These are phyloP conservation scores for Augochlorella aurata DNA, from an alignment of 2,888 invertebrate genomes.

Conservation along the genomic window DNA sequence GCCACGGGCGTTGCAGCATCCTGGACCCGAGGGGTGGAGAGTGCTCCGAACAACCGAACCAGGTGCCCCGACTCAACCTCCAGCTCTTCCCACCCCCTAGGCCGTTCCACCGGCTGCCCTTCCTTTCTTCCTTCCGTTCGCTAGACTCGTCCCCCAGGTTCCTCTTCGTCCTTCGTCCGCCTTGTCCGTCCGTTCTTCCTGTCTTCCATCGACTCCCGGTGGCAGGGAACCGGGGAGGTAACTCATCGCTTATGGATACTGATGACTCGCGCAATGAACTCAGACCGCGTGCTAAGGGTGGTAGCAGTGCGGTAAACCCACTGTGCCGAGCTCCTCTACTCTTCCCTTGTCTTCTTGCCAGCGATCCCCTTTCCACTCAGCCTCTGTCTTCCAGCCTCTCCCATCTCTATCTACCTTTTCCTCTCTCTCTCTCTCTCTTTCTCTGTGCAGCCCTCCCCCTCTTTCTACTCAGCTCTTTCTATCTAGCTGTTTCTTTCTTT, in stretches of 20 bases:
- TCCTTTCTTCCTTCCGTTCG: slow-evolving; percentile 32
- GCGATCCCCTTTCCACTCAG: slow-evolving; percentile 35
- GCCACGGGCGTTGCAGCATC: slow-evolving; percentile 54
- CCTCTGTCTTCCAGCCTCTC: background rate
- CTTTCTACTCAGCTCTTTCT: too few species aligned
- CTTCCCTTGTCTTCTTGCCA: slow-evolving; percentile 58
- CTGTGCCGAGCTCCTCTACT: slow-evolving; percentile 50
- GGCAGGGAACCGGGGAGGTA: slow-evolving; percentile 68
- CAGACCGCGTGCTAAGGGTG: slow-evolving; percentile 74
- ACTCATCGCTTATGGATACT: slow-evolving; percentile 91
- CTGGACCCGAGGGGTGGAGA: slow-evolving; percentile 51
- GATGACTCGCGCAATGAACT: slow-evolving; percentile 88
- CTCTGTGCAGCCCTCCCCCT: background rate
- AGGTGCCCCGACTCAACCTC: slow-evolving; percentile 74
- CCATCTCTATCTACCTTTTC: background rate
- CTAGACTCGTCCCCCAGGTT: background rate
- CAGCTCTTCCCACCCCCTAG: background rate
- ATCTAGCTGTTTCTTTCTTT: background rate
- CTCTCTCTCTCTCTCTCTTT: background rate
- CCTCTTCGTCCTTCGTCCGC: slow-evolving; percentile 18
- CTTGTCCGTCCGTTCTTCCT: slow-evolving; percentile 10
- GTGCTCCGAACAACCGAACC: slow-evolving; percentile 77
- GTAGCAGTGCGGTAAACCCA: slow-evolving; percentile 70
- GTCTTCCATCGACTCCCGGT: slow-evolving; percentile 15
- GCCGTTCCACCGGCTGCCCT: slow-evolving; percentile 4